Base-by-base conservation (phyloP, 2,113 vertebrate species). In the Antigone vipio region DNA sequence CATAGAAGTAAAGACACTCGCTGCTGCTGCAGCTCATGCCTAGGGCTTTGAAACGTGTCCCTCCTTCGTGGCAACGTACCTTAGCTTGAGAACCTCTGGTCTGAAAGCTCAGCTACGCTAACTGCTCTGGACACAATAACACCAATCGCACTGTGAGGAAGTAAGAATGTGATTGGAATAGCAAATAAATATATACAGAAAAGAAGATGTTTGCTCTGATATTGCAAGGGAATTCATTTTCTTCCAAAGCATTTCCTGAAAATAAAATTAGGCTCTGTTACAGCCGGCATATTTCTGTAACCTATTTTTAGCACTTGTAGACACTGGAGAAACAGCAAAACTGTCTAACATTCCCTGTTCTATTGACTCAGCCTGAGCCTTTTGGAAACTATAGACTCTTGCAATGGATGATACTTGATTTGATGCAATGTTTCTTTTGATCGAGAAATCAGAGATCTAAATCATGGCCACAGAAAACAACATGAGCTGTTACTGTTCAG, bases 291-390 rank as follows among this genome's bases (percentile, higher is more conserved):
- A 92, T 90, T 93, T 94, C 60, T 93, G 67, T 60, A 80, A 88
- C 26, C 85, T 96, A 84, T 96, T 96, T 97, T 96, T 94, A 91
- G 88, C 44, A 0, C 53, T 59, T 59, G 67, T 63, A 92, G 89
- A 88, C 90, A 40, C 50, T 67, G 67, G 44, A 78, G 96, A 96
- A 97, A 93, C 85, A 95, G 88, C 34, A 92, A 84, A 92, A 47
- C 53, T 81, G 59, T 77, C 91, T 95, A 88, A 85, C 92, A 80
- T 88, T 95, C 90, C 63, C 76, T 86, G 60, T 27, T 94, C 68
- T 94, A 72, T 91, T 93, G 93, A 92, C 88, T 96, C 85, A 94
- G 89, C 29, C 89, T 83, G 58, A 92, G 74, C 34, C 26, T 88
- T 88, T 72, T 92, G 85, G 88, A 96, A 93, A 52, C 20, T 68